Conservation (phyloP, 2,797 vertebrate genomes). For the Discoglossus pictus region DNA sequence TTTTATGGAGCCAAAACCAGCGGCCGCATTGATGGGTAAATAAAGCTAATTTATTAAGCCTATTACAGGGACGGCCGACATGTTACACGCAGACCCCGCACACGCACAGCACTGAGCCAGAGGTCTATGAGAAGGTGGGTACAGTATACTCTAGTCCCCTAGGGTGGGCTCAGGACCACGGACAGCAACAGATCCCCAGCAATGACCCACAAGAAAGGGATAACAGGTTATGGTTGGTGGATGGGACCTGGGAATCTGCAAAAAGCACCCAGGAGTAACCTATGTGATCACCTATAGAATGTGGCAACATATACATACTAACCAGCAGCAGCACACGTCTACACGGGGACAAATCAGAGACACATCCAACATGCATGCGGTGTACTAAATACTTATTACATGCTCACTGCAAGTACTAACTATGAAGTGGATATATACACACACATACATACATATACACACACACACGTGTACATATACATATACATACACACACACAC, state of each 20-base stretch:
- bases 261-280: too few species aligned
- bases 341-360: neutral
- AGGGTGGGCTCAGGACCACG: too few species aligned
- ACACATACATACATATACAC: accelerated
- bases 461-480: neutral
- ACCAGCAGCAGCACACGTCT: neutral
- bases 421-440: accelerated
- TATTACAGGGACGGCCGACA: conserved; percentile 61
- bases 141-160: too few species aligned
- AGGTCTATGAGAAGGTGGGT: too few species aligned
- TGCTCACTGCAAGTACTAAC: too few species aligned
- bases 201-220: too few species aligned
- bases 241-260: too few species aligned
- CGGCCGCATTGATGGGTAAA: conserved; percentile 73
- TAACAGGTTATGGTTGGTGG: too few species aligned
- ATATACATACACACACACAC: neutral
- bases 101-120: too few species aligned
- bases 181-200: too few species aligned
- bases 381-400: too few species aligned
- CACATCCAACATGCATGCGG: neutral
- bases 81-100: neutral
- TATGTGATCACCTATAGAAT: too few species aligned
- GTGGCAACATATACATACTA: neutral
- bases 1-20: conserved; percentile 72
- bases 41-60: conserved; percentile 75